Conservation (phyloP, 2,797 vertebrate species). For the Mormyrops attenuatus region DNA sequence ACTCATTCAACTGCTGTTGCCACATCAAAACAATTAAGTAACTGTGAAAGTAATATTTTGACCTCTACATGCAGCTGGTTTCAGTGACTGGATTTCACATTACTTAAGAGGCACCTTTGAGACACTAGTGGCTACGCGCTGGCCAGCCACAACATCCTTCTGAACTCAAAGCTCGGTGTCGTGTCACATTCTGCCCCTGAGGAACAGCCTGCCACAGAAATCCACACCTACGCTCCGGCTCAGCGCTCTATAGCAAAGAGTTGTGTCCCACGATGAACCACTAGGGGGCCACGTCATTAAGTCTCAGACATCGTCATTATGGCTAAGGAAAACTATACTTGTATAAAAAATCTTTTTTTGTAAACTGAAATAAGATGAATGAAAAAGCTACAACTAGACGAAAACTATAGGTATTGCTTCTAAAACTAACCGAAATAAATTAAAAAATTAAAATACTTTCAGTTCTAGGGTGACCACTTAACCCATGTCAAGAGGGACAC, state of each 20-base stretch:
- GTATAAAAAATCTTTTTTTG: not conserved
- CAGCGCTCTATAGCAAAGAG: not conserved
- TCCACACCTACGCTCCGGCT: not conserved
- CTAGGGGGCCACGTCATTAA: not conserved
- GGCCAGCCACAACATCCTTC: not conserved
- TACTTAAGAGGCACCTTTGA: not conserved
- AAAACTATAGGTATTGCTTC: not conserved
- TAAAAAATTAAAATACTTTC: not conserved
- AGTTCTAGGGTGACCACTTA: not conserved
- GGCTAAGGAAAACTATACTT: not conserved
- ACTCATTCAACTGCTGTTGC: not conserved
- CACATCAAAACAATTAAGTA: constrained; percentile 3
- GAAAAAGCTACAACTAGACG: not conserved
- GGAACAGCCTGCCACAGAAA: not conserved
- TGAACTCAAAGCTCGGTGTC: not conserved
- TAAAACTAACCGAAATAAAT: not conserved
- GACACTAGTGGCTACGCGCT: not conserved
- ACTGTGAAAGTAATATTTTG: constrained; percentile 5
- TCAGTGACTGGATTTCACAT: not conserved
- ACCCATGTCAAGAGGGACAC: not conserved
- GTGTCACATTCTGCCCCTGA: not conserved
- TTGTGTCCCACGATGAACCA: not conserved
- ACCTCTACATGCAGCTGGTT: constrained; percentile 1
- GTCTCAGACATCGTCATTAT: not conserved
- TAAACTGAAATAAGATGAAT: not conserved